Base-by-base conservation (phyloP, 1,140 invertebrate species). In the Cydia strobilella region DNA sequence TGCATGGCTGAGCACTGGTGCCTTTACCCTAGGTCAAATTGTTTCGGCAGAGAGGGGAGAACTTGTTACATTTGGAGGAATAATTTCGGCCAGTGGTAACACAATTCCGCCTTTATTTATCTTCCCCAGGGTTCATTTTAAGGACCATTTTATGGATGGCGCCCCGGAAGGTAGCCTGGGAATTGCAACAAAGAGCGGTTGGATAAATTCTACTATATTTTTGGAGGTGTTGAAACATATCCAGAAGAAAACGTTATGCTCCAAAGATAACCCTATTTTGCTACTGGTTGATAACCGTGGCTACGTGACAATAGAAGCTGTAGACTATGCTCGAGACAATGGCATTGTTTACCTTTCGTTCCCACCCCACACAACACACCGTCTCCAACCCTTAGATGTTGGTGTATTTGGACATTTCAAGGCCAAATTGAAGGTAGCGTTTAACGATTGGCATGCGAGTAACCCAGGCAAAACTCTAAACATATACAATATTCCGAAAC, bases 151-250 rank as follows among this genome's bases (percentile, higher is more conserved):
- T 59, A 77, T 90, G 27, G 80, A 79, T 59, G 86, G 84, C 77
- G 87, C 82, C 15, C 90, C 92, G 23, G 13, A 82, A 66, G 93
- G 94, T 75, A 86, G 84, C 69, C 75, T 88, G 45, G 93, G 90
- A 59, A 75, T 79, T 65, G 86, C 90, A 6, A 85, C 89, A 80
- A 76, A 35, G 74, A 90, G 80, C 80, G 94, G 93, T 3, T 94
- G 94, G 92, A 94, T 94, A 87, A 92, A 79, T n/a, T 79, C 76
- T 18, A 76, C 82, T 15, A 77, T 88, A 76, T 94, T 94, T 86
- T 35, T 90, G 35, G 63, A 78, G 63, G 88, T 90, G 74, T 74
- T 93, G 63, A 77, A 82, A 75, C 79, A 83, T 66, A 90, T 78
- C 76, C 87, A 71, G 80, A 86, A 71, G 62, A 72, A 88, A 77